phyloP scores from a whole-genome alignment of 2,888 invertebrate genomes.

The Elaeidobius kamerunicus region DNA sequence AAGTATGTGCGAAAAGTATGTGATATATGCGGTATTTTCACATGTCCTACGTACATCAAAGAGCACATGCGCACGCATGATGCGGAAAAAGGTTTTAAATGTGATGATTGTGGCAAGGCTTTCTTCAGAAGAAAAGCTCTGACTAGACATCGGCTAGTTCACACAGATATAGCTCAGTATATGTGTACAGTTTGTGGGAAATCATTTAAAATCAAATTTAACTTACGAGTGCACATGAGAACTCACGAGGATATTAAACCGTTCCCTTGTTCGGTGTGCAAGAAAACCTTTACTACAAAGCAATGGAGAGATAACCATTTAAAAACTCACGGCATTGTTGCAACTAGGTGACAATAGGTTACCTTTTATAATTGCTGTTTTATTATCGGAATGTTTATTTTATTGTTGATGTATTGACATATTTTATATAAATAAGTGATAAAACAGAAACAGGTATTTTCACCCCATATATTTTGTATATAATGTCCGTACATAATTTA shows the following conservation, averaged over 20 bases:
- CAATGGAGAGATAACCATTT: slow-evolving; percentile 33
- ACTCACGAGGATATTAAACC: slow-evolving; percentile 34
- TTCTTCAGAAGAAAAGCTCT: slow-evolving; percentile 50
- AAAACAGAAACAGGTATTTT: too few relatives aligned
- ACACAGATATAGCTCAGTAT: slow-evolving; percentile 25
- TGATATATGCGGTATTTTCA: slow-evolving; percentile 29
- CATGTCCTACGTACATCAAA: slow-evolving; percentile 28
- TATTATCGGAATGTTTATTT: too few relatives aligned
- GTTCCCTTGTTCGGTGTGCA: slow-evolving; percentile 32
- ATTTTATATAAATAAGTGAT: background rate
- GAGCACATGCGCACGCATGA: slow-evolving; percentile 47
- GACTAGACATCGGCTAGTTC: slow-evolving; percentile 45
- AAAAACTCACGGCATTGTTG: slow-evolving; percentile 28
- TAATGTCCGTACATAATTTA: too few relatives aligned
- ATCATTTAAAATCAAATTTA: slow-evolving; percentile 49
- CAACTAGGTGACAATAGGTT: slow-evolving; percentile 16
- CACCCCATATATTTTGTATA: too few relatives aligned
- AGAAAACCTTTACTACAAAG: slow-evolving; percentile 38
- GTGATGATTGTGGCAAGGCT: slow-evolving; percentile 52
- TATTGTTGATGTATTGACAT: background rate
- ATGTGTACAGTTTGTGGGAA: slow-evolving; percentile 53
- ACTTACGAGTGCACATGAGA: slow-evolving; percentile 40
- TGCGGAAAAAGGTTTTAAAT: slow-evolving; percentile 48
- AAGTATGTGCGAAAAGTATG: slow-evolving; percentile 25
- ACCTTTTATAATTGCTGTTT: too few relatives aligned